phyloP scores from a whole-genome alignment of 2,113 vertebrate species.

The Recurvirostra avosetta region DNA sequence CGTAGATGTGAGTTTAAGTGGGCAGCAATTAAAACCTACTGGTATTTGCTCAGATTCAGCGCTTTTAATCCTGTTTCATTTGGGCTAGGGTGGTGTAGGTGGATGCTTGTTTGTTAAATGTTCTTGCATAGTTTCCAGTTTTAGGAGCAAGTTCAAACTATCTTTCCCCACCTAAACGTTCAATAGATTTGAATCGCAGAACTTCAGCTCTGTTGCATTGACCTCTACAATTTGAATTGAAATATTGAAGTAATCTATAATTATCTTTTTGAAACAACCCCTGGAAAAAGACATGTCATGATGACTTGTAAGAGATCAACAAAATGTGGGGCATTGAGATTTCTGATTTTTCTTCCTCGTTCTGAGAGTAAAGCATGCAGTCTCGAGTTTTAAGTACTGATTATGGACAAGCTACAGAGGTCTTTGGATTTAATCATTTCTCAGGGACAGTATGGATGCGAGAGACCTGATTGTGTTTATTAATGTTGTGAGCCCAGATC shows the following conservation, averaged over 20 bases:
- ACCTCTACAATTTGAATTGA: neutral
- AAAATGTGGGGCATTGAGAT: neutral
- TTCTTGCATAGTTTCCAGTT: neutral
- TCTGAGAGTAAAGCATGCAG: neutral
- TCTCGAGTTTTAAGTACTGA: neutral
- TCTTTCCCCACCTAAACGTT: neutral
- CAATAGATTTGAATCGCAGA: neutral
- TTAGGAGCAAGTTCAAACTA: neutral
- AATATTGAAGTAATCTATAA: neutral
- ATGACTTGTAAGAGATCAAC: neutral
- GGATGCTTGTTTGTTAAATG: neutral
- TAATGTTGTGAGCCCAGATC: neutral
- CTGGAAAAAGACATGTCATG: neutral
- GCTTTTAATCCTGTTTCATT: neutral
- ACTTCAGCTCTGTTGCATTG: neutral
- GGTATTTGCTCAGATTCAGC: neutral
- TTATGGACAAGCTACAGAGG: neutral
- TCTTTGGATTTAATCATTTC: neutral
- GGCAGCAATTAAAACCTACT: neutral
- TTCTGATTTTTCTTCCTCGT: neutral
- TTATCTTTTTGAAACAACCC: neutral
- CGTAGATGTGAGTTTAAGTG: neutral
- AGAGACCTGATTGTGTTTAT: neutral
- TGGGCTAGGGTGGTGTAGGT: neutral
- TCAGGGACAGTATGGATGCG: neutral